phyloP scores from a whole-genome alignment of 2,113 vertebrate genomes.

The Delphinapterus leucas region DNA sequence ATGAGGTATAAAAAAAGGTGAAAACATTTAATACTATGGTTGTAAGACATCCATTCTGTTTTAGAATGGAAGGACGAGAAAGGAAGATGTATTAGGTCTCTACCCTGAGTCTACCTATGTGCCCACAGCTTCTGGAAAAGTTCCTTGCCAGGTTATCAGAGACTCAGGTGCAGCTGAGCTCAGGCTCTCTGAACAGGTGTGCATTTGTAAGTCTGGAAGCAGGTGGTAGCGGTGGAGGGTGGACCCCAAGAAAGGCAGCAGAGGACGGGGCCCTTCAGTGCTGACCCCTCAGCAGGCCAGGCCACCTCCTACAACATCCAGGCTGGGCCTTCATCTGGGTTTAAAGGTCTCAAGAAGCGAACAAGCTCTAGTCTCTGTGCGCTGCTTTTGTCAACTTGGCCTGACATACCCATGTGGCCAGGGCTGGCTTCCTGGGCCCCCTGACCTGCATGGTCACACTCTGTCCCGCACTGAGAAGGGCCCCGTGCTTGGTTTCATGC shows the following conservation, averaged over 20 bases:
- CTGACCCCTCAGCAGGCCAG: background rate
- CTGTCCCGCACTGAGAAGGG: accelerated
- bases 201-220: background rate
- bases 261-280: background rate
- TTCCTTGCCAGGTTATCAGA: background rate
- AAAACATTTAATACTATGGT: background rate
- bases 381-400: accelerated
- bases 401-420: background rate
- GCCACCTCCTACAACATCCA: background rate
- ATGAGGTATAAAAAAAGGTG: background rate
- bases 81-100: background rate
- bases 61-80: background rate
- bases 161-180: too few relatives aligned
- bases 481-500: background rate
- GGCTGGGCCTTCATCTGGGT: background rate
- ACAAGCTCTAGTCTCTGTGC: background rate
- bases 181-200: background rate
- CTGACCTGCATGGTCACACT: accelerated
- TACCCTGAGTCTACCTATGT: background rate
- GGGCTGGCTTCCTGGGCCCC: background rate
- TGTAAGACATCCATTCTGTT: background rate
- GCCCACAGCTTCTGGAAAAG: background rate
- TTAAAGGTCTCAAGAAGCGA: background rate
- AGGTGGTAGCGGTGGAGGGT: background rate
- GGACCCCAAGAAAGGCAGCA: background rate